Percentiles rank a stretch among this genome's conserved stretches.
These are phyloP conservation scores for Temnothorax curvispinosus DNA, from an alignment of 1,140 invertebrate genomes.

Conservation along the genomic window DNA sequence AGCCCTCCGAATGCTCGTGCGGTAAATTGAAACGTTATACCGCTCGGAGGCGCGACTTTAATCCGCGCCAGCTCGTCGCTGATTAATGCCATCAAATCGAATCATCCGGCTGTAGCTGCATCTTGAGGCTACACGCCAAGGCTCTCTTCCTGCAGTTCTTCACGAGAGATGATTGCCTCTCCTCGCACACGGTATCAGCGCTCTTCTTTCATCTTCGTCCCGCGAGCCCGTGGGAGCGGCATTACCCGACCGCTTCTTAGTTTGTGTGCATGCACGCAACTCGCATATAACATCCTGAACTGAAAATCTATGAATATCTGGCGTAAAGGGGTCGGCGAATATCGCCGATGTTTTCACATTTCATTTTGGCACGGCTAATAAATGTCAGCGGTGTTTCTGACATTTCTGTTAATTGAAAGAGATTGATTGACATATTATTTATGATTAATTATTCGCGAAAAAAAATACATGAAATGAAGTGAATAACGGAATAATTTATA, in stretches of 20 bases:
- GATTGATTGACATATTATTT: not conserved
- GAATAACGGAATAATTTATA: not conserved
- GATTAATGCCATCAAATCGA: slow-evolving; percentile 74
- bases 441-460: not conserved
- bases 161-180: slow-evolving; percentile 65
- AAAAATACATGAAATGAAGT: not conserved
- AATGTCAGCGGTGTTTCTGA: not conserved
- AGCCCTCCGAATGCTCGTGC: slow-evolving; percentile 54
- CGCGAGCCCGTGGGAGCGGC: slow-evolving; percentile 62
- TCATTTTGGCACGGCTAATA: not conserved
- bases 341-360: not conserved
- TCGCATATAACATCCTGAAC: slow-evolving; percentile 19
- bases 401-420: not conserved
- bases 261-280: slow-evolving; percentile 19
- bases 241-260: slow-evolving; percentile 63
- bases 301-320: slow-evolving; percentile 22
- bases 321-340: not conserved
- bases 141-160: slow-evolving; percentile 49
- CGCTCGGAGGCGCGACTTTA: slow-evolving; percentile 64
- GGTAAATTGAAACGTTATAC: slow-evolving; percentile 74
- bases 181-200: slow-evolving; percentile 46
- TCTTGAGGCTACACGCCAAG: slow-evolving; percentile 64
- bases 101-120: slow-evolving; percentile 63
- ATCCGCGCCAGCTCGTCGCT: slow-evolving; percentile 71
- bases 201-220: slow-evolving; percentile 65